Evolutionary conservation across 2,113 vertebrate genomes (phyloP).

Genomic region (Protomyctophum bolini): DNA sequence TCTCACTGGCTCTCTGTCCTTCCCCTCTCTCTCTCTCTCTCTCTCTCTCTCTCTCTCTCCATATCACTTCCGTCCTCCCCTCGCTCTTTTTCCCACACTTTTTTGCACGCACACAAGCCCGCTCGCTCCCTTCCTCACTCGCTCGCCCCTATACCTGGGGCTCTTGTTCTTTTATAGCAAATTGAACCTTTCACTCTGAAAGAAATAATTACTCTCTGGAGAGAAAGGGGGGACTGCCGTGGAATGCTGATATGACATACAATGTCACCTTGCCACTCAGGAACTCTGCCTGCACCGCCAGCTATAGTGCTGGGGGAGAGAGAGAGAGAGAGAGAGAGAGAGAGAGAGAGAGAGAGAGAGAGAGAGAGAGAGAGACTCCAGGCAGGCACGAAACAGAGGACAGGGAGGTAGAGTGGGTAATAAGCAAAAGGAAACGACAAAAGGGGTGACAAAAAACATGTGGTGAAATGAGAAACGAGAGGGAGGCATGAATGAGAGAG

Average conservation of each 20-base stretch:
- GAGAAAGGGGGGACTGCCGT: conserved; percentile 81
- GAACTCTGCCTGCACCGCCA: conserved; percentile 65
- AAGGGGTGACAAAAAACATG: conserved; percentile 33
- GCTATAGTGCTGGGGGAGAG: conserved; percentile 37
- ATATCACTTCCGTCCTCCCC: not conserved
- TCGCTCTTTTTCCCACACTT: not conserved
- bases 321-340: conserved; percentile 6
- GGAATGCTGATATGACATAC: conserved; percentile 87
- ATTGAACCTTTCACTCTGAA: conserved; percentile 89
- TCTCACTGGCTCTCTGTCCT: conserved; percentile 42
- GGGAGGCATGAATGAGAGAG: not conserved
- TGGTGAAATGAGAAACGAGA: not conserved
- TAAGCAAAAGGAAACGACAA: conserved; percentile 44
- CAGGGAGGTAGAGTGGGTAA: conserved; percentile 49
- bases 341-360: conserved; percentile 28
- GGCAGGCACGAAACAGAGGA: conserved; percentile 28
- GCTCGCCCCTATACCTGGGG: conserved; percentile 68
- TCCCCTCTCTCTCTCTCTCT: conserved; percentile 45
- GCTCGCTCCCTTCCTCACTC: conserved; percentile 7
- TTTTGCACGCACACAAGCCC: not conserved
- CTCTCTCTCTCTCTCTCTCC: conserved; percentile 44
- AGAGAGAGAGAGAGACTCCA: not conserved
- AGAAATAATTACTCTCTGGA: conserved; percentile 89
- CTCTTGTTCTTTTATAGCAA: conserved; percentile 87
- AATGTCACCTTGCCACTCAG: conserved; percentile 93